A percentile compares a stretch with the other conserved stretches of the same genome.
Evolutionary conservation across 2,888 invertebrate species (phyloP).

Genomic region (Pterostichus madidus): DNA sequence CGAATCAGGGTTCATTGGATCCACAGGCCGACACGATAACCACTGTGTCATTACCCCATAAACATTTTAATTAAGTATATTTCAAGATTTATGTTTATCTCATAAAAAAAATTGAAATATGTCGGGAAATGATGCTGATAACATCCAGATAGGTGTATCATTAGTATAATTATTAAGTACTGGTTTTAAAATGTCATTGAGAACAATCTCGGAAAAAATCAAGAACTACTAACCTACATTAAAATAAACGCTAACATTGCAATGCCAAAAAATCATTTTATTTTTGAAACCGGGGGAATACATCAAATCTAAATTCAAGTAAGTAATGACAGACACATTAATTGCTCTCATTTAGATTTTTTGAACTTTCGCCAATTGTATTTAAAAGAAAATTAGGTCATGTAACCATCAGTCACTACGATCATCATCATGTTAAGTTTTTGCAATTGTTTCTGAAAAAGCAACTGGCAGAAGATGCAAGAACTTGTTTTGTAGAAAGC

Average conservation of each 20-base stretch:
- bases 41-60: too few species aligned
- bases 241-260: background rate
- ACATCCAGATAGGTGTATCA: background rate
- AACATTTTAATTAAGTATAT: too few species aligned
- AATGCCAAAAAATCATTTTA: conserved; percentile 6
- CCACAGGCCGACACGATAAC: too few species aligned
- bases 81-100: too few species aligned
- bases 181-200: background rate
- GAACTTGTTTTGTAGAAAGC: conserved; percentile 11
- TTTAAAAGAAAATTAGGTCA: conserved; percentile 39
- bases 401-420: background rate
- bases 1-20: too few species aligned
- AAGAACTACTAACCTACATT: conserved; percentile 13
- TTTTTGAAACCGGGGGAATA: conserved; percentile 8
- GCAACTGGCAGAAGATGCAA: background rate
- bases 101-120: too few species aligned
- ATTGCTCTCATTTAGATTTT: background rate
- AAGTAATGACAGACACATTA: background rate
- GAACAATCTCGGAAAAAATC: background rate
- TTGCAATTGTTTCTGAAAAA: background rate
- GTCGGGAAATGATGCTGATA: too few species aligned
- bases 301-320: background rate
- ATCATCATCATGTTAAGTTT: background rate
- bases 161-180: too few species aligned
- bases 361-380: conserved; percentile 37